Conservation (phyloP, 1,140 invertebrate species). For the Geopemphigus sp. region DNA sequence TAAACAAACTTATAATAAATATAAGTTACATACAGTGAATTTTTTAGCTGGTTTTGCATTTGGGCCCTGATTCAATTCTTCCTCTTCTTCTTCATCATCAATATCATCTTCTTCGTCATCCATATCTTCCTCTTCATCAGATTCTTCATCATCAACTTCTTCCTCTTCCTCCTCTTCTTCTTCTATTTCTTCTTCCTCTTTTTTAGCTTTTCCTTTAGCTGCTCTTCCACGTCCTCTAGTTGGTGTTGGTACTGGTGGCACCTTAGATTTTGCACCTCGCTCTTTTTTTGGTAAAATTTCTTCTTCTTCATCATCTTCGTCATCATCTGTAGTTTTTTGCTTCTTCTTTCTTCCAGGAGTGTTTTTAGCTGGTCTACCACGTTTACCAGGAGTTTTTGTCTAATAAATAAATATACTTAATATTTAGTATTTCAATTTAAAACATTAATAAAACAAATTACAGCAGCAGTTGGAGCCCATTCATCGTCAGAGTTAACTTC, state of each 20-base stretch:
- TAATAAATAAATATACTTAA: conserved; percentile 30
- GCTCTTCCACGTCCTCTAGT: conserved; percentile 29
- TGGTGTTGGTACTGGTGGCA: conserved; percentile 7
- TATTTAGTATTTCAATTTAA: neutral
- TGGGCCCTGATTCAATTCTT: conserved; percentile 58
- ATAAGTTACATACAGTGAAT: conserved; percentile 56
- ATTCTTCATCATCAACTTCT: conserved; percentile 57
- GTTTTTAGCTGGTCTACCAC: conserved; percentile 39
- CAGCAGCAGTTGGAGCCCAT: conserved; percentile 51
- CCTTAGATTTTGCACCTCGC: conserved; percentile 37
- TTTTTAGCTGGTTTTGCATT: conserved; percentile 57
- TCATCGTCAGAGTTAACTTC: conserved; percentile 52
- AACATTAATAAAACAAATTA: conserved; percentile 15
- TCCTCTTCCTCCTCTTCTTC: conserved; percentile 58
- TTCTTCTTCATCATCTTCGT: conserved; percentile 50
- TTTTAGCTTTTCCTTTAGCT: conserved; percentile 46
- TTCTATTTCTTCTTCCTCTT: conserved; percentile 55
- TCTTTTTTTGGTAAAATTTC: conserved; percentile 48
- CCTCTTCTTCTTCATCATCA: conserved; percentile 58
- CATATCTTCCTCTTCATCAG: conserved; percentile 56
- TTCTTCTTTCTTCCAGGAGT: conserved; percentile 47
- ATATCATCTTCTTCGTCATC: conserved; percentile 58
- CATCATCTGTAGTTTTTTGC: conserved; percentile 39
- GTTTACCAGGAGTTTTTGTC: conserved; percentile 23
- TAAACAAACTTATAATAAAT: neutral